Evolutionary conservation across 2,113 vertebrate genomes (phyloP).

Genomic region (Oryzias javanicus): DNA sequence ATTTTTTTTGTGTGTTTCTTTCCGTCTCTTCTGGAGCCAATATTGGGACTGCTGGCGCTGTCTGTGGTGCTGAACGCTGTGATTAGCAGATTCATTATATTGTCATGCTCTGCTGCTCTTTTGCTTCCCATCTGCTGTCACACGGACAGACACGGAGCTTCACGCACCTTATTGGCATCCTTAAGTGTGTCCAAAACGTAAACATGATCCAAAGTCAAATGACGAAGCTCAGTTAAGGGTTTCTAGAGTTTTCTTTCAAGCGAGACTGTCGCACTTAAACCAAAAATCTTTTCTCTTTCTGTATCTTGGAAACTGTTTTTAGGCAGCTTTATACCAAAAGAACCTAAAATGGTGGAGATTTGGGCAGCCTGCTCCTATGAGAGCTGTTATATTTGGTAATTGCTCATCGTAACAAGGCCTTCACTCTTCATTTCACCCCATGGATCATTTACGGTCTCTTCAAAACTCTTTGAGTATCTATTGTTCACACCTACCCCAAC

Average conservation of each 20-base stretch:
- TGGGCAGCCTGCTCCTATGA: conserved; percentile 10
- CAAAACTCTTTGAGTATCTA: conserved; percentile 38
- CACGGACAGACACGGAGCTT: conserved; percentile 41
- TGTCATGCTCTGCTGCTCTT: conserved; percentile 65
- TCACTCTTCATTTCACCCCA: conserved; percentile 26
- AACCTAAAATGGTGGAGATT: conserved; percentile 9
- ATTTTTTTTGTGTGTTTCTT: conserved; percentile 1
- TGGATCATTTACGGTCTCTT: conserved; percentile 49
- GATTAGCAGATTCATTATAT: conserved; percentile 74
- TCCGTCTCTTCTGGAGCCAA: conserved; percentile 2
- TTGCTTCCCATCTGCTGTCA: conserved; percentile 55
- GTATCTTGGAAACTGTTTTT: not conserved
- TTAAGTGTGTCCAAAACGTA: conserved; percentile 11
- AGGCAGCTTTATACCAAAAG: conserved; percentile 11
- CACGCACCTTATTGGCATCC: conserved; percentile 18
- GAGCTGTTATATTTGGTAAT: conserved; percentile 31
- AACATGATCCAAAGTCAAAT: conserved; percentile 2
- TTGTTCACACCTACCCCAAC: conserved; percentile 52
- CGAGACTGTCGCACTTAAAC: not conserved
- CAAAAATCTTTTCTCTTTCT: conserved; percentile 1
- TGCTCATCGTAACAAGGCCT: conserved; percentile 22
- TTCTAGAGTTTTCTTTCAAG: conserved; percentile 6
- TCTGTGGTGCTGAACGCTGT: conserved; percentile 46
- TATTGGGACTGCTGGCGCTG: conserved; percentile 32
- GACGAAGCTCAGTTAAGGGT: conserved; percentile 8